Evolutionary conservation across 2,797 vertebrate species (phyloP), one percentile per base, ranked within the genome.

Genomic region (Pseudocheirus occidentalis): DNA sequence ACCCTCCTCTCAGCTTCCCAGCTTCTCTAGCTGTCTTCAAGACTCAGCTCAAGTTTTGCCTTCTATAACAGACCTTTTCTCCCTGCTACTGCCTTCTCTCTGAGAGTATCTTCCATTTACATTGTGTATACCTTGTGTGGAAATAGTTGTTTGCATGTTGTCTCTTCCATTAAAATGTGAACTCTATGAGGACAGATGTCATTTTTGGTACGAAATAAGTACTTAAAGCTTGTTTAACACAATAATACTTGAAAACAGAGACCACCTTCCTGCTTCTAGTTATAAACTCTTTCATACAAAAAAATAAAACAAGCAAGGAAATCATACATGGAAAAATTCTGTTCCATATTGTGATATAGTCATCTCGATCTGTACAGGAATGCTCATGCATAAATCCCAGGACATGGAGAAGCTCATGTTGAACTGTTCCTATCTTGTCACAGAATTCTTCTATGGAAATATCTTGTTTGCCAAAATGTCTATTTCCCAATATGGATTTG

Each of bases 311-410:
- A 95, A 95, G 95, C 50, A 50, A 40, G 1, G 28, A 27, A 52
- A 92, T 93, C 81, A 46, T 99, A 99, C 99, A 99, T 50, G 97
- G 46, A 59, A 91, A 98, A 98, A 99, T 99, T 95, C 98, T 98
- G 92, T 99, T 99, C 99, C 99, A 99, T 92, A 99, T 99, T 14
- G 50, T 96, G 93, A 99, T 99, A 0, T 99, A 99, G 97, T 99
- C 99, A 4, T 99, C 98, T 0, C 99, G 98, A 97, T 99, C 99
- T 0, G 99, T 96, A 6, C 99, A 99, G 0, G 99, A 99, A 98
- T 99, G 99, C 97, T 99, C 99, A 0, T 99, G 99, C 99, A 99
- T 99, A 98, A 99, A 99, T 3, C 99, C 99, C 98, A 99, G 98
- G 0, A 99, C 99, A 0, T 99, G 99, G 53, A 99, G 99, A 96